Percentiles rank a stretch among this genome's conserved stretches.
These are phyloP conservation scores for Tenthredo notha DNA, from an alignment of 2,888 invertebrate genomes.

Conservation along the genomic window DNA sequence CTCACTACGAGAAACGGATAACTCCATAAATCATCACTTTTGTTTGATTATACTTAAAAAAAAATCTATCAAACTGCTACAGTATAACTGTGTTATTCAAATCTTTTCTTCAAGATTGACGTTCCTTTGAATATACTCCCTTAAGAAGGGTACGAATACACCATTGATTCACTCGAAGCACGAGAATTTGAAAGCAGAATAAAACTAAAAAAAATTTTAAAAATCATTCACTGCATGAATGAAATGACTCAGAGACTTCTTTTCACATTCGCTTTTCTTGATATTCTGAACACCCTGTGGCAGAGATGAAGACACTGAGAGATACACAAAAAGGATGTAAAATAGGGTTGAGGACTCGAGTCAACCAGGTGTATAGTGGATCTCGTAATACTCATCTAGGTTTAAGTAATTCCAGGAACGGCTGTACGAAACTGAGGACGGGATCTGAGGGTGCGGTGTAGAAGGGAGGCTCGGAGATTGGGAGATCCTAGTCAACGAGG, in stretches of 20 bases:
- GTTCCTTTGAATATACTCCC: not conserved
- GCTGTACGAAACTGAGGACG: slow-evolving; percentile 13
- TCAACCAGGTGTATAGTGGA: not conserved
- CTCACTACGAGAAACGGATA: not conserved
- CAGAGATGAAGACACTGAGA: not conserved
- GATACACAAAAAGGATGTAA: slow-evolving; percentile 6
- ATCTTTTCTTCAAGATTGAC: not conserved
- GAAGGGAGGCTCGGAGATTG: slow-evolving; percentile 10
- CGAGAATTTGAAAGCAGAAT: not conserved
- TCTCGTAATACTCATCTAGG: slow-evolving; percentile 10
- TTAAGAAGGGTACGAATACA: not conserved
- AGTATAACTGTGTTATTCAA: not conserved
- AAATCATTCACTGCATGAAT: not conserved
- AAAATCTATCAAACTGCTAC: not conserved
- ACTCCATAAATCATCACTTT: not conserved
- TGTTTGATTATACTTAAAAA: slow-evolving; percentile 3
- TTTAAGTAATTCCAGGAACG: slow-evolving; percentile 32
- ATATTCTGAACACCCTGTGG: not conserved
- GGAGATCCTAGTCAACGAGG: slow-evolving; percentile 24
- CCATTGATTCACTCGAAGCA: not conserved
- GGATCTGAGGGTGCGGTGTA: slow-evolving; percentile 7
- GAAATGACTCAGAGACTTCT: not conserved
- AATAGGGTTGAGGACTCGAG: not conserved
- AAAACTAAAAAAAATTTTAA: not conserved
- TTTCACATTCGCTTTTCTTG: not conserved